Conservation (phyloP, 2,888 invertebrate species). For the Epicampocera succincta region DNA sequence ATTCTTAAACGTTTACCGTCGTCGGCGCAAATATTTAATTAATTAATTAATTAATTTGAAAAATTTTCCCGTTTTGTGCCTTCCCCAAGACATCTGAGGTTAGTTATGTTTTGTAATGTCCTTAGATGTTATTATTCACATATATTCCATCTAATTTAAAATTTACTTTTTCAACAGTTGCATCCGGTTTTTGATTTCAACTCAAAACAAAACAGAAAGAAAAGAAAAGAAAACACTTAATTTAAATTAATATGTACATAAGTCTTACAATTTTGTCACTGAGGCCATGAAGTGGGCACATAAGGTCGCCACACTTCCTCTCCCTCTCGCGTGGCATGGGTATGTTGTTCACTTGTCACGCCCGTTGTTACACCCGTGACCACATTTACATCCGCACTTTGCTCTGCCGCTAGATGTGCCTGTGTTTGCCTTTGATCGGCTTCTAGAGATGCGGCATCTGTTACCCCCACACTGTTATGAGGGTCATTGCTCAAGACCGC, state of each 20-base stretch:
- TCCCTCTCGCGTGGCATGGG: slow-evolving; percentile 65
- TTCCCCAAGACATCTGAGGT: too few species aligned
- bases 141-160: slow-evolving; percentile 20
- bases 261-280: slow-evolving; percentile 69
- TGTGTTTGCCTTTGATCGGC: slow-evolving; percentile 66
- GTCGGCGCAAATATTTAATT: too few species aligned
- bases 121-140: slow-evolving; percentile 3
- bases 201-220: too few species aligned
- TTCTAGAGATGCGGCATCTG: slow-evolving; percentile 40
- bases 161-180: neutral
- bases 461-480: slow-evolving; percentile 56
- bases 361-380: slow-evolving; percentile 65
- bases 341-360: slow-evolving; percentile 78
- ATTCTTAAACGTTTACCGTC: too few species aligned
- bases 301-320: slow-evolving; percentile 88
- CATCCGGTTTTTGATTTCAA: too few species aligned
- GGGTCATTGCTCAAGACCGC: slow-evolving; percentile 58
- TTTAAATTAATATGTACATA: slow-evolving; percentile 69
- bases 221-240: too few species aligned
- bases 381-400: slow-evolving; percentile 71
- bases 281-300: slow-evolving; percentile 65
- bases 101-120: too few species aligned
- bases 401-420: slow-evolving; percentile 69
- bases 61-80: too few species aligned
- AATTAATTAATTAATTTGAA: too few species aligned